phyloP scores from a whole-genome alignment of 2,888 invertebrate species.

The Cheilosia grossa region DNA sequence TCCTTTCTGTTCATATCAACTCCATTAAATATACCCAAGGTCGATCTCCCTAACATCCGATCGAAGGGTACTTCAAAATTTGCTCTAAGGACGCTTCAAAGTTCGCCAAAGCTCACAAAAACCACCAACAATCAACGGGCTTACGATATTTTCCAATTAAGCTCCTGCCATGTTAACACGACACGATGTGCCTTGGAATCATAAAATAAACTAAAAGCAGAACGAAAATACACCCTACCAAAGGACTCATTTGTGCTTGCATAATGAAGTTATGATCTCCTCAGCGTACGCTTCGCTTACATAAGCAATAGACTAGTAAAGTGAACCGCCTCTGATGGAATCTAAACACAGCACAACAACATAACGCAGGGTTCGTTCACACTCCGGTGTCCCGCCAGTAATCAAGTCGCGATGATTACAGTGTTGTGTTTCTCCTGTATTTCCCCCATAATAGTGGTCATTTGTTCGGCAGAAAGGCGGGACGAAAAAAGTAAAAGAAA shows the following conservation, averaged over 20 bases:
- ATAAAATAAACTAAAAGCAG: slow-evolving; percentile 11
- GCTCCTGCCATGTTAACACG: slow-evolving; percentile 56
- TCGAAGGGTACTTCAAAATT: no score
- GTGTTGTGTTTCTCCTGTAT: slow-evolving; percentile 1
- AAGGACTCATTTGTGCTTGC: slow-evolving; percentile 63
- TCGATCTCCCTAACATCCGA: no score
- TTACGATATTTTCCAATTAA: slow-evolving; percentile 47
- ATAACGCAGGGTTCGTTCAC: slow-evolving; percentile 55
- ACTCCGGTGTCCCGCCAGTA: slow-evolving; percentile 47
- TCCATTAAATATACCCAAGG: no score
- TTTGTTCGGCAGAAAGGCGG: slow-evolving; percentile 39
- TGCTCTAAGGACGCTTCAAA: no score
- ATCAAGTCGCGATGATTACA: slow-evolving; percentile 63
- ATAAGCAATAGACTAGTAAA: slow-evolving; percentile 31
- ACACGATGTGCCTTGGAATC: slow-evolving; percentile 42
- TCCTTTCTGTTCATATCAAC: no score
- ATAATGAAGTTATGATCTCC: slow-evolving; percentile 60
- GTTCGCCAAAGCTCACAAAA: not conserved
- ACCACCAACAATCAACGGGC: slow-evolving; percentile 22
- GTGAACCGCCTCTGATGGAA: slow-evolving; percentile 48
- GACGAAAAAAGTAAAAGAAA: slow-evolving; percentile 12
- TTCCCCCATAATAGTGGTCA: slow-evolving; percentile 60
- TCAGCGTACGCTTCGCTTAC: slow-evolving; percentile 53
- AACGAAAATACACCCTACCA: slow-evolving; percentile 1
- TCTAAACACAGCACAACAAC: slow-evolving; percentile 42